Evolutionary conservation across 2,797 vertebrate species (phyloP).

Genomic region (Apogon hyalosoma): DNA sequence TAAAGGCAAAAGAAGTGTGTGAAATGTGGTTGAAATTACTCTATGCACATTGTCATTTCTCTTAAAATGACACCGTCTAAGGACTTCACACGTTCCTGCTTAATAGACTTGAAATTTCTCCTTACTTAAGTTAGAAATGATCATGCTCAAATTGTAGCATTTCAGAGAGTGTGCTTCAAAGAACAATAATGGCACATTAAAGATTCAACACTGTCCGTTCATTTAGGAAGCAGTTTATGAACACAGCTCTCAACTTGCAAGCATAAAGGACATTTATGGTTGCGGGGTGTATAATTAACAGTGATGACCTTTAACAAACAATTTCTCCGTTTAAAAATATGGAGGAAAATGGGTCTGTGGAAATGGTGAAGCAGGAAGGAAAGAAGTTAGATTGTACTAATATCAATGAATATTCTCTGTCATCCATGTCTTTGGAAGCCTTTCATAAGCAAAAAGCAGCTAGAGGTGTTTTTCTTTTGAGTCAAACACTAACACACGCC

Average conservation of each 20-base stretch:
- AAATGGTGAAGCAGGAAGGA: slow-evolving; percentile 2
- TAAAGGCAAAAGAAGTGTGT: slow-evolving; percentile 61
- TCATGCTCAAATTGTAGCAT: slow-evolving; percentile 38
- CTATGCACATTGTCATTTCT: slow-evolving; percentile 57
- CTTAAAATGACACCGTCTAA: slow-evolving; percentile 56
- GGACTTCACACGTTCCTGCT: slow-evolving; percentile 48
- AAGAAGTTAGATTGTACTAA: slow-evolving; percentile 40
- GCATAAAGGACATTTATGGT: slow-evolving; percentile 56
- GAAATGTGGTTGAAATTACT: slow-evolving; percentile 71
- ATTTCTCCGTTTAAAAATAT: slow-evolving; percentile 66
- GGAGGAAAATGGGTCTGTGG: slow-evolving; percentile 39
- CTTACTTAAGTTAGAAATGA: slow-evolving; percentile 48
- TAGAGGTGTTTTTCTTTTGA: slow-evolving; percentile 42
- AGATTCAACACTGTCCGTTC: slow-evolving; percentile 62
- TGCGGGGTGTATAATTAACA: slow-evolving; percentile 73
- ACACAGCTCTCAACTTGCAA: slow-evolving; percentile 10
- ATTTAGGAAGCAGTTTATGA: slow-evolving; percentile 57
- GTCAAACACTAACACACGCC: neutral
- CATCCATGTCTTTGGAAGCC: slow-evolving; percentile 36
- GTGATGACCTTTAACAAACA: slow-evolving; percentile 68
- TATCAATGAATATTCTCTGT: slow-evolving; percentile 50
- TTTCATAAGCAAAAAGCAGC: slow-evolving; percentile 21
- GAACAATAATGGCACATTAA: slow-evolving; percentile 64
- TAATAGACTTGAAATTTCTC: slow-evolving; percentile 63
- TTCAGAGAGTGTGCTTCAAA: slow-evolving; percentile 61